Percentiles rank a stretch among this genome's conserved stretches.
phyloP scores from a whole-genome alignment of 2,888 invertebrate genomes.

The Protodeltote pygarga region DNA sequence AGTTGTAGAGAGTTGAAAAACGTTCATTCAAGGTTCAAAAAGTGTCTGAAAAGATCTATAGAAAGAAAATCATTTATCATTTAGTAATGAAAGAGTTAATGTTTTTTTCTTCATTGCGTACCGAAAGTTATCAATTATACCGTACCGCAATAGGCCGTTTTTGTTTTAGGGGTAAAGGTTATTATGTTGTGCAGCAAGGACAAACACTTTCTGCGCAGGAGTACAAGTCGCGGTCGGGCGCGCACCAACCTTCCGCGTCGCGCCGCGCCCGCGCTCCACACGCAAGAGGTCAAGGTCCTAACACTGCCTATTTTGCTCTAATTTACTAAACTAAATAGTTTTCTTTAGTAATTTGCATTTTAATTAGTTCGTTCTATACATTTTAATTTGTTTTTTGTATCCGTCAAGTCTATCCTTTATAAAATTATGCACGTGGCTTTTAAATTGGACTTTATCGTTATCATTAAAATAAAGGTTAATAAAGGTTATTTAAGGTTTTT shows the following conservation, averaged over 20 bases:
- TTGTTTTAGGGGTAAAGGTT: conserved; percentile 72
- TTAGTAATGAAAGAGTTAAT: no score
- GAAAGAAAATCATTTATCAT: no score
- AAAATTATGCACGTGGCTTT: background rate
- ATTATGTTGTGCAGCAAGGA: conserved; percentile 74
- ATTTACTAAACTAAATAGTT: conserved; percentile 53
- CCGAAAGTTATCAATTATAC: conserved; percentile 26
- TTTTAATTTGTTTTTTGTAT: conserved; percentile 18
- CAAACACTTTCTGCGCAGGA: conserved; percentile 84
- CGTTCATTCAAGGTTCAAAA: no score
- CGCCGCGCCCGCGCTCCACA: conserved; percentile 57
- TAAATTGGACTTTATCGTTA: background rate
- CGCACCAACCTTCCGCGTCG: conserved; percentile 79
- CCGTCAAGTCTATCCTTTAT: conserved; percentile 14
- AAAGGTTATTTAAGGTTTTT: no score
- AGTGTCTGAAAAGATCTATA: no score
- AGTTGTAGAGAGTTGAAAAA: no score
- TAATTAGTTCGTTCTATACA: conserved; percentile 42
- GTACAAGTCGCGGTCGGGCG: conserved; percentile 73
- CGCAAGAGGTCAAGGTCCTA: conserved; percentile 72
- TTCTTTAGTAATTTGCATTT: conserved; percentile 39
- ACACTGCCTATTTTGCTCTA: conserved; percentile 58
- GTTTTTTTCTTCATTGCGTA: conserved; percentile 40
- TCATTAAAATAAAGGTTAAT: no score
- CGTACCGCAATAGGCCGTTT: conserved; percentile 36